Evolutionary conservation across 2,797 vertebrate species (phyloP).

Genomic region (Pangasius mekongensis): DNA sequence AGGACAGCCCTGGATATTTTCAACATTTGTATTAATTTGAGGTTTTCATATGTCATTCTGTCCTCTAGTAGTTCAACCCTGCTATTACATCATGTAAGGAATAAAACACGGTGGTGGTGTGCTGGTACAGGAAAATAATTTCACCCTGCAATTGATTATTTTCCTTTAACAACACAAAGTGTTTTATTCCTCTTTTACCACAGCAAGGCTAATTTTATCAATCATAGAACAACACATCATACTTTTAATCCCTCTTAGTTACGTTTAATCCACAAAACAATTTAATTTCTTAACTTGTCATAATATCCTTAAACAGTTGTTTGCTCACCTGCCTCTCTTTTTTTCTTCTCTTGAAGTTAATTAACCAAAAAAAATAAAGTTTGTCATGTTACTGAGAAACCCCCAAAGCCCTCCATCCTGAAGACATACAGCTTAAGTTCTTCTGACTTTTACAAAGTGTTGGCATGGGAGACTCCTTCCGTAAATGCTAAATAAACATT

Average conservation of each 20-base stretch:
- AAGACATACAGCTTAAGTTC: too few relatives aligned
- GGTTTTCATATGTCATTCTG: neutral
- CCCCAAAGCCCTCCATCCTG: too few relatives aligned
- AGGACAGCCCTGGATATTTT: neutral
- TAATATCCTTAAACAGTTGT: neutral
- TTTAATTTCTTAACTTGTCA: neutral
- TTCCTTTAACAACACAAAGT: neutral
- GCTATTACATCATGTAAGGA: neutral
- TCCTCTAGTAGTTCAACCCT: slow-evolving; percentile 27
- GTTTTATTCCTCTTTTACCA: neutral
- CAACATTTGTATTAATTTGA: neutral
- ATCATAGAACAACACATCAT: neutral
- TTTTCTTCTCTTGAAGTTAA: neutral
- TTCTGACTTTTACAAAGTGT: too few relatives aligned
- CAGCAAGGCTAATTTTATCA: neutral
- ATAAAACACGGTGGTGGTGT: neutral
- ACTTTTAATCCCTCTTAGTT: neutral
- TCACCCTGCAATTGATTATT: neutral
- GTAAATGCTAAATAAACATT: neutral
- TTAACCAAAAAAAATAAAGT: neutral
- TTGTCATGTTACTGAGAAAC: neutral
- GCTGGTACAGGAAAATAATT: neutral
- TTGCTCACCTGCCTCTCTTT: neutral
- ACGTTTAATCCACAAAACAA: neutral
- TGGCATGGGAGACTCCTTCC: too few relatives aligned